Evolutionary conservation across 2,113 vertebrate genomes (phyloP).

Genomic region (Petromus typicus): DNA sequence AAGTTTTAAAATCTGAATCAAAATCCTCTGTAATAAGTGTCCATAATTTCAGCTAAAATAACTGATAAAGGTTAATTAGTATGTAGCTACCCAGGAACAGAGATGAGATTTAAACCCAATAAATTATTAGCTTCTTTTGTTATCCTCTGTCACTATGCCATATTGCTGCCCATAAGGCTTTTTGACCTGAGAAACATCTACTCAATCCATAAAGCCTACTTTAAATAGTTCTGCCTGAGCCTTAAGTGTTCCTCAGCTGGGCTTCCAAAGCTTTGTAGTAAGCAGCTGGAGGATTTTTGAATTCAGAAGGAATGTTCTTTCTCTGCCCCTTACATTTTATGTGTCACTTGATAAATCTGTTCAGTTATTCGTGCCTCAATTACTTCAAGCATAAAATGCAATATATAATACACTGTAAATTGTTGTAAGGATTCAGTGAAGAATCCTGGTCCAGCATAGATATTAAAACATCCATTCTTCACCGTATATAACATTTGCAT

Average conservation of each 20-base stretch:
- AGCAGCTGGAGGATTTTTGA: not conserved
- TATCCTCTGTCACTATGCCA: not conserved
- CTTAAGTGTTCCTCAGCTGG: not conserved
- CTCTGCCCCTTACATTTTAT: not conserved
- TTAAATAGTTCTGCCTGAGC: not conserved
- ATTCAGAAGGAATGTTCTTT: not conserved
- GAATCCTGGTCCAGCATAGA: not conserved
- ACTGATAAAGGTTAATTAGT: not conserved
- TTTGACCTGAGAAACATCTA: not conserved
- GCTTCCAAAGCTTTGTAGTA: not conserved
- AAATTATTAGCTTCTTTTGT: not conserved
- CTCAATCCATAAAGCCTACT: not conserved
- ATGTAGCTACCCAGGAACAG: not conserved
- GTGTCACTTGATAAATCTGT: not conserved
- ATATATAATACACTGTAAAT: not conserved
- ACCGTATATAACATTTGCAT: not conserved
- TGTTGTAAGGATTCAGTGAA: not conserved
- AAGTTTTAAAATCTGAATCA: slow-evolving; percentile 18
- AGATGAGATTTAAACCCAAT: not conserved
- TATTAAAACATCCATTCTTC: slow-evolving; percentile 21
- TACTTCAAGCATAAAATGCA: not conserved
- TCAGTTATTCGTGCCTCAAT: not conserved
- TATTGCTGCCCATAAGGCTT: not conserved
- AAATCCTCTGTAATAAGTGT: not conserved
- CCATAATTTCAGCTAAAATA: not conserved